These are phyloP conservation scores for Tetrapedia diversipes DNA, from an alignment of 2,888 invertebrate genomes.

Conservation along the genomic window DNA sequence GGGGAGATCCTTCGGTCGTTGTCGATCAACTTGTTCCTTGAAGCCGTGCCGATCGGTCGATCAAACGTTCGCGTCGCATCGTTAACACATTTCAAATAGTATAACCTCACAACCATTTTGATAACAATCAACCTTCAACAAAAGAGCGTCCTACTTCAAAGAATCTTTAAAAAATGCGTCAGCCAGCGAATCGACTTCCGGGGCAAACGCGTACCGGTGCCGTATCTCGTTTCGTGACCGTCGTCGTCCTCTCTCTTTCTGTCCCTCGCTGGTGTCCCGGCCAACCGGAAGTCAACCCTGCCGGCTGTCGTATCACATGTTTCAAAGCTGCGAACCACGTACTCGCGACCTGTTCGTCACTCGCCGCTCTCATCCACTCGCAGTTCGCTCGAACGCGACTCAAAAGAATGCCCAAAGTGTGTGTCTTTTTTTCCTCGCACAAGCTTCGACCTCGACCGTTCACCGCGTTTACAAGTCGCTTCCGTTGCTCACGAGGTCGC, in stretches of 20 bases:
- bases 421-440: conserved; percentile 25
- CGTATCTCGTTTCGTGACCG: neutral
- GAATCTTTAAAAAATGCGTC: conserved; percentile 77
- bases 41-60: conserved; percentile 32
- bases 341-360: conserved; percentile 59
- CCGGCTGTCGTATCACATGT: conserved; percentile 79
- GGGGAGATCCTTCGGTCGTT: too few relatives aligned
- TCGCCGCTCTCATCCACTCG: conserved; percentile 54
- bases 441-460: conserved; percentile 15
- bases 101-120: conserved; percentile 82
- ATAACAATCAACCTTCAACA: conserved; percentile 81
- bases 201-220: conserved; percentile 10
- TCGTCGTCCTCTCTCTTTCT: neutral
- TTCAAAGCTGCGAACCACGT: conserved; percentile 76
- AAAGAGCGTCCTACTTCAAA: conserved; percentile 77
- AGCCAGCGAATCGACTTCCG: conserved; percentile 67
- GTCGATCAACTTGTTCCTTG: neutral
- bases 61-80: conserved; percentile 53
- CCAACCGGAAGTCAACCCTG: conserved; percentile 61
- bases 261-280: conserved; percentile 17
- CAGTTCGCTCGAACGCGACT: conserved; percentile 56
- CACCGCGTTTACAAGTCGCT: conserved; percentile 1
- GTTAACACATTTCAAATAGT: conserved; percentile 77
- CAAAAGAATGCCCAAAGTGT: conserved; percentile 66
- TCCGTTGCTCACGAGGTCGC: neutral